Evolutionary conservation across 2,113 vertebrate species (phyloP), one percentile per base, ranked within the genome.

Genomic region (Seriola aureovittata): DNA sequence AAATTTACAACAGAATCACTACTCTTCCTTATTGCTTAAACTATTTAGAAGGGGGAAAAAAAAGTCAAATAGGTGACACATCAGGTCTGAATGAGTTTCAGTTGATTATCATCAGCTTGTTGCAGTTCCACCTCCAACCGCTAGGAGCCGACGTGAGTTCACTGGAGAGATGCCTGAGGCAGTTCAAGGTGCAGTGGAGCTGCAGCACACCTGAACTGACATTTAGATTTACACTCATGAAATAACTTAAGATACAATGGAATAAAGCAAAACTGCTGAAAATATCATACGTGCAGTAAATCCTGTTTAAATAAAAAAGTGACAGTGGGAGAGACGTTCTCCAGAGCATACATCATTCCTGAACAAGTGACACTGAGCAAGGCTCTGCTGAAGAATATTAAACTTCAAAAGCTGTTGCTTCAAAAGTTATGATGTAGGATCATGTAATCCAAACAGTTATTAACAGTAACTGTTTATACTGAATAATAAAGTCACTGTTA

Each of bases 91-190:
- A 1, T 8, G 7, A 54, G 13, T 34, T n/a, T 58, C 32, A 46
- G 25, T 50, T 1, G 6, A 55, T 54, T 5, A 16, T 0, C 38
- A 38, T 55, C 19, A 42, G 25, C 23, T 23, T 9, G 71, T 7
- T 92, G 93, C 84, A 88, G 65, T 93, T 82, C 88, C 69, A 0
- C 0, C 2, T 85, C 9, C 19, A 2, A 38, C 91, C 95, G 52
- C 93, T 93, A 94, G 94, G 91, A 90, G 94, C 78, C 93, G 92
- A 90, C 81, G 82, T 93, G 90, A 91, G 82, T 74, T 90, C 87
- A 89, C 75, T 57, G 68, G 74, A 91, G 86, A 84, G 55, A 40
- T 0, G 69, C 75, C 60, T 48, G 74, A 71, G 83, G 82, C 83
- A 23, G 69, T 57, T 42, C 1, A 32, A 60, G 59, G 63, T 21